Percentiles rank a stretch among this genome's conserved stretches.
phyloP scores from a whole-genome alignment of 1,140 invertebrate species.

The Bombus fervidus region DNA sequence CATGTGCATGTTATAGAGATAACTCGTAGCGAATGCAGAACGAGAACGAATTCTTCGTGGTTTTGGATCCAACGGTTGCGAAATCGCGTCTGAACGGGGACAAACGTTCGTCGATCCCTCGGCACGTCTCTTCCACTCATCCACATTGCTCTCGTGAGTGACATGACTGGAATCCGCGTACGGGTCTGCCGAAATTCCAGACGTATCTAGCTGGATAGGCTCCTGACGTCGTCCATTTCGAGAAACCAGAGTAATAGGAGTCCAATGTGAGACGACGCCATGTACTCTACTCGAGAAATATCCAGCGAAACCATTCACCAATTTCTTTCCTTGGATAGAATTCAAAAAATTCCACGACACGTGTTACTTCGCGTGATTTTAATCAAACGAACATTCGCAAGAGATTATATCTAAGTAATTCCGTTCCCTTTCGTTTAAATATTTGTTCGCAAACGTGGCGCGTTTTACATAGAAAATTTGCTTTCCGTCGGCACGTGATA shows the following conservation, averaged over 20 bases:
- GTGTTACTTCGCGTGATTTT: conserved; percentile 16
- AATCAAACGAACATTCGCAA: not conserved
- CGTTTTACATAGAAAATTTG: not conserved
- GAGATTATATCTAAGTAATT: conserved; percentile 34
- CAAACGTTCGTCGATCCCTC: conserved; percentile 6
- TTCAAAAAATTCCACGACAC: conserved; percentile 6
- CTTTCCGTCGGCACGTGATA: not conserved
- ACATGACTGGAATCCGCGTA: conserved; percentile 53
- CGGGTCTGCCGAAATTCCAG: conserved; percentile 58
- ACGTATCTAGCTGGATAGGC: conserved; percentile 44
- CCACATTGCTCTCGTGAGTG: conserved; percentile 58
- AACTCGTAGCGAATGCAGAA: not conserved
- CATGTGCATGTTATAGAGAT: not conserved
- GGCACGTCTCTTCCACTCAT: conserved; percentile 39
- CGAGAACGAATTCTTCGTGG: not conserved
- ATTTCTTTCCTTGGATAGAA: conserved; percentile 23
- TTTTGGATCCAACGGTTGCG: not conserved
- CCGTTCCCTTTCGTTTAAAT: conserved; percentile 31
- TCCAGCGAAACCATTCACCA: not conserved
- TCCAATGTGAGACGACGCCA: conserved; percentile 8
- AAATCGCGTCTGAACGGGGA: not conserved
- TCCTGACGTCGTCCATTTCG: conserved; percentile 49
- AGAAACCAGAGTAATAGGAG: conserved; percentile 52
- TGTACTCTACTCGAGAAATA: conserved; percentile 28
- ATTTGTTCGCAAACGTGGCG: not conserved